phyloP scores from a whole-genome alignment of 1,140 invertebrate genomes.

The Mya arenaria region DNA sequence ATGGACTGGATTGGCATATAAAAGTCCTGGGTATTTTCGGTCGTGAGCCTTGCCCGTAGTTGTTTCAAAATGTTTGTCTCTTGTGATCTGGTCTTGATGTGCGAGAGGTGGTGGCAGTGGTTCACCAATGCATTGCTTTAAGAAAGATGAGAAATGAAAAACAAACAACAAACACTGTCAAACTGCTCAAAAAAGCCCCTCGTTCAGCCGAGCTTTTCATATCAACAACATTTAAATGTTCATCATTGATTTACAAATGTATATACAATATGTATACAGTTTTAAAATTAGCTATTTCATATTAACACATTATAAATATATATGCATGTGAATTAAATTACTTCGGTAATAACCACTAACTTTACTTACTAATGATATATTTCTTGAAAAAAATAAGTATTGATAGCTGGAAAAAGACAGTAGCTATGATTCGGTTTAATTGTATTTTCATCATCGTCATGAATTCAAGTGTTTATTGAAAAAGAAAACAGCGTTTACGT shows the following conservation, averaged over 20 bases:
- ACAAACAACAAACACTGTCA: no score
- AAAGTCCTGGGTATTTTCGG: conserved; percentile 74
- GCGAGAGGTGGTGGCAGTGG: conserved; percentile 78
- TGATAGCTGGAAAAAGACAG: background rate
- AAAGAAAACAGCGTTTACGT: conserved; percentile 68
- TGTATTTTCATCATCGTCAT: background rate
- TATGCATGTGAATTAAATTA: no score
- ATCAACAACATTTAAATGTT: no score
- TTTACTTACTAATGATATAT: no score
- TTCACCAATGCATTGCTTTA: conserved; percentile 74
- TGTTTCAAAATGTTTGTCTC: conserved; percentile 75
- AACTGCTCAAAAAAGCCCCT: no score
- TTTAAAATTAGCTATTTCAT: no score
- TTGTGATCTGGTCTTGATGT: conserved; percentile 76
- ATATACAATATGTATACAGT: no score
- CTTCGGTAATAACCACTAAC: no score
- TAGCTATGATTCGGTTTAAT: background rate
- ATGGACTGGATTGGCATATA: conserved; percentile 73
- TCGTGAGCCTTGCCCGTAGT: conserved; percentile 79
- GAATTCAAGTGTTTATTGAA: background rate
- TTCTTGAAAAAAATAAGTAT: background rate
- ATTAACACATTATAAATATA: no score
- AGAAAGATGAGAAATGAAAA: no score
- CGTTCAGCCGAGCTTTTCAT: no score
- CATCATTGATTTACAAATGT: no score